Conservation (phyloP, 1,140 invertebrate species). For the Drosophila simulans region DNA sequence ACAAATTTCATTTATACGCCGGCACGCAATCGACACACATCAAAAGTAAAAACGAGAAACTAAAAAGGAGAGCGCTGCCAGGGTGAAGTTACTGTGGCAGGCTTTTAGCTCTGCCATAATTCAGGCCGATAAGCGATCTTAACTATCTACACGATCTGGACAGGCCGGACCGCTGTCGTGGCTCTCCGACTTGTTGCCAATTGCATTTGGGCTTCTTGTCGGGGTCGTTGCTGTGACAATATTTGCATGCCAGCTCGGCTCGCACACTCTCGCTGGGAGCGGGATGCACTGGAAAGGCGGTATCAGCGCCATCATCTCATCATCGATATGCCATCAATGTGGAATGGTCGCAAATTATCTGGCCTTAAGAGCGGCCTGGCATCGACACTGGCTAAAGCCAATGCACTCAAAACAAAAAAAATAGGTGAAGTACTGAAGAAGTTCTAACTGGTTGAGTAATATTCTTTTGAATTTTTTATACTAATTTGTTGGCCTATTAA, state of each 20-base stretch:
- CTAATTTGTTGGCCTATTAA: no score
- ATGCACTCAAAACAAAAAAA: conserved; percentile 1
- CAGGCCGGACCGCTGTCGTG: conserved; percentile 38
- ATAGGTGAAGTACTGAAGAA: not conserved
- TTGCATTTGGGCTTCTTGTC: conserved; percentile 50
- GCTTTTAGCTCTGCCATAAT: conserved; percentile 80
- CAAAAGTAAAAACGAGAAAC: conserved; percentile 8
- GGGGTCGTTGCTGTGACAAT: conserved; percentile 65
- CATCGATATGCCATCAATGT: conserved; percentile 77
- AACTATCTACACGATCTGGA: conserved; percentile 80
- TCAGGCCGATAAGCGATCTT: conserved; percentile 78
- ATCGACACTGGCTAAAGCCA: not conserved
- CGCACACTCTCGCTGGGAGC: conserved; percentile 23
- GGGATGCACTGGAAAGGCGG: conserved; percentile 11
- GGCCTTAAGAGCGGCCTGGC: conserved; percentile 49
- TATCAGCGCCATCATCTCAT: conserved; percentile 78
- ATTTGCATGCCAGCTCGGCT: conserved; percentile 64
- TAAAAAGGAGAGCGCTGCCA: not conserved
- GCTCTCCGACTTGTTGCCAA: conserved; percentile 47
- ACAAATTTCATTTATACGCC: conserved; percentile 63
- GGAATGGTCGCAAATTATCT: conserved; percentile 79
- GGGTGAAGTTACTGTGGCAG: conserved; percentile 62
- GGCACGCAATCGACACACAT: conserved; percentile 38
- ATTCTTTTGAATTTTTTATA: no score
- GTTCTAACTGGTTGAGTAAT: no score